Conservation (phyloP, 2,113 vertebrate species). For the Aldabrachelys gigantea region DNA sequence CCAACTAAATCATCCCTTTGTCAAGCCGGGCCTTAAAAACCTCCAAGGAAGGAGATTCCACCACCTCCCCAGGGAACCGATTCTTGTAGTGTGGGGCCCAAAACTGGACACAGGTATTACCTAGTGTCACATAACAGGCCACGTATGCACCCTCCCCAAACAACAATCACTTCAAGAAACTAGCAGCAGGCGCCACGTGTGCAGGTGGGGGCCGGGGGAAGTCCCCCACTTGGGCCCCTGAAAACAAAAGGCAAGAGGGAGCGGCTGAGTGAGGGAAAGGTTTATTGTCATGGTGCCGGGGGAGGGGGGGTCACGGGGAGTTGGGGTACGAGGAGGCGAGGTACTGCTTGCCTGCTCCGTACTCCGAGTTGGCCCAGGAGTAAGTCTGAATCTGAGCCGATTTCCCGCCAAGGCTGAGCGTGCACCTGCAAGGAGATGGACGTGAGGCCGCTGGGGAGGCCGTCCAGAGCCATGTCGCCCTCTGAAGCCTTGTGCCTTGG, state of each 20-base stretch:
- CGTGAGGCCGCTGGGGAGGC: background rate
- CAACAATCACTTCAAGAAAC: no score
- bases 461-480: no score
- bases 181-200: background rate
- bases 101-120: no score
- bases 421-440: constrained; percentile 5
- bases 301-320: background rate
- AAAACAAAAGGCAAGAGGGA: background rate
- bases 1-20: no score
- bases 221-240: no score
- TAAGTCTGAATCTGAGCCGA: constrained; percentile 5
- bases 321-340: constrained; percentile 21
- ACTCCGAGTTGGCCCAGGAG: constrained; percentile 17
- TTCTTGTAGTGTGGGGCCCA: no score
- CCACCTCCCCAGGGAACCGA: no score
- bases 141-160: no score
- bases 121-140: no score
- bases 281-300: background rate
- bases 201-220: background rate
- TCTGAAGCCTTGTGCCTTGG: no score
- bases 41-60: no score
- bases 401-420: background rate
- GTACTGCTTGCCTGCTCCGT: background rate
- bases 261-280: background rate
- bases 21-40: no score